Evolutionary conservation across 2,888 invertebrate species (phyloP).

Genomic region (Sphaeridia pumilis): DNA sequence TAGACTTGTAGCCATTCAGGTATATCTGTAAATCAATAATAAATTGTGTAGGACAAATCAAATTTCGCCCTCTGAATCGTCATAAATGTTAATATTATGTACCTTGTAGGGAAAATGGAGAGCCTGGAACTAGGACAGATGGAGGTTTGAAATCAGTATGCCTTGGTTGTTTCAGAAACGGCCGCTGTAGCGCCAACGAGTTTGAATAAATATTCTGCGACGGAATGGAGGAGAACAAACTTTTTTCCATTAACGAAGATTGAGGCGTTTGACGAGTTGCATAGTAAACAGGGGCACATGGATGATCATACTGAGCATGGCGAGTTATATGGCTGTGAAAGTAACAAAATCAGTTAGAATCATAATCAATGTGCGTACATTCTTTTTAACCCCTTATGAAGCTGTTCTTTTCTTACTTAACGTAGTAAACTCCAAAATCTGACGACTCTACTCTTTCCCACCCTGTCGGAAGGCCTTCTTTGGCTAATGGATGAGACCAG

Average conservation of each 20-base stretch:
- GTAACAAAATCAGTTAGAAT: slow-evolving; percentile 29
- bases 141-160: slow-evolving; percentile 66
- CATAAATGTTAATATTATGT: no score
- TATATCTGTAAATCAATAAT: slow-evolving; percentile 55
- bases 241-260: slow-evolving; percentile 2
- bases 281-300: slow-evolving; percentile 67
- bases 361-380: no score
- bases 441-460: slow-evolving; percentile 94
- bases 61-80: background rate
- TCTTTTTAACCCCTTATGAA: no score
- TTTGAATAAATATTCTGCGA: slow-evolving; percentile 11
- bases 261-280: slow-evolving; percentile 17
- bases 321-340: slow-evolving; percentile 81
- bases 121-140: slow-evolving; percentile 81
- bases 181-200: slow-evolving; percentile 9
- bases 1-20: slow-evolving; percentile 94
- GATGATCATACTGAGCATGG: slow-evolving; percentile 91
- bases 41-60: no score
- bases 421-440: slow-evolving; percentile 89
- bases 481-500: slow-evolving; percentile 95
- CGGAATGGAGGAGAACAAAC: slow-evolving; percentile 8
- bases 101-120: slow-evolving; percentile 76
- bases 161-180: slow-evolving; percentile 21
- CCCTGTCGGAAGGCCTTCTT: slow-evolving; percentile 84
- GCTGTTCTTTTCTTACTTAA: slow-evolving; percentile 85